These are phyloP conservation scores for Mustelus asterias DNA, from an alignment of 2,113 vertebrate species.

Conservation along the genomic window DNA sequence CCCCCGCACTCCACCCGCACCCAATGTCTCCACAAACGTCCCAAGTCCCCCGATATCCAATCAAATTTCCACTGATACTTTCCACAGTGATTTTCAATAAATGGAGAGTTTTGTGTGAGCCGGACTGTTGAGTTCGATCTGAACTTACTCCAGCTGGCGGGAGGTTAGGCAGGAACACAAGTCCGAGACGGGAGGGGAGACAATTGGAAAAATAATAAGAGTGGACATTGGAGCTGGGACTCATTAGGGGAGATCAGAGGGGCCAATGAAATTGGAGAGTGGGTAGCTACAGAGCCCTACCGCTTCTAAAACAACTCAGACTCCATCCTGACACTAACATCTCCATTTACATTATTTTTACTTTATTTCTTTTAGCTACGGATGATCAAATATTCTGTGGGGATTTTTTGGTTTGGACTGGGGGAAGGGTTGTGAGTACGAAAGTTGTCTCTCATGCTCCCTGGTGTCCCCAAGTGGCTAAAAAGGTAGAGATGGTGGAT, in stretches of 20 bases:
- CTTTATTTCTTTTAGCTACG: background rate
- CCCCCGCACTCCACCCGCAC: background rate
- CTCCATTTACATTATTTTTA: background rate
- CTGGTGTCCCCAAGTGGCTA: background rate
- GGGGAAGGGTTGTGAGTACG: background rate
- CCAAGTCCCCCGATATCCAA: background rate
- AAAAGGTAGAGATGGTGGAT: background rate
- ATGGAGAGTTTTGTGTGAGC: constrained; percentile 12
- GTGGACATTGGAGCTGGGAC: background rate
- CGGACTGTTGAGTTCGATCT: constrained; percentile 37
- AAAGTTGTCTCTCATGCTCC: background rate
- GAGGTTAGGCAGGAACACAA: constrained; percentile 40
- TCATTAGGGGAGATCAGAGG: constrained; percentile 39
- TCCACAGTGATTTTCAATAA: background rate
- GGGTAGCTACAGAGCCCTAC: background rate
- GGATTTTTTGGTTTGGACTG: background rate
- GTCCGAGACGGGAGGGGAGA: constrained; percentile 37
- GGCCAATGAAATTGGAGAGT: background rate
- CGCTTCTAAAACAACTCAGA: background rate
- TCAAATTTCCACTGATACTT: constrained; percentile 27
- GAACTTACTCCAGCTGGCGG: constrained; percentile 39
- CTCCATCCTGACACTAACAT: background rate
- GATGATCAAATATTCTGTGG: background rate
- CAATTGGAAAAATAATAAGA: constrained; percentile 38
- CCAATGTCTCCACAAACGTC: background rate